These are phyloP conservation scores for Bradysia coprophila DNA, from an alignment of 1,140 invertebrate species.

Conservation along the genomic window DNA sequence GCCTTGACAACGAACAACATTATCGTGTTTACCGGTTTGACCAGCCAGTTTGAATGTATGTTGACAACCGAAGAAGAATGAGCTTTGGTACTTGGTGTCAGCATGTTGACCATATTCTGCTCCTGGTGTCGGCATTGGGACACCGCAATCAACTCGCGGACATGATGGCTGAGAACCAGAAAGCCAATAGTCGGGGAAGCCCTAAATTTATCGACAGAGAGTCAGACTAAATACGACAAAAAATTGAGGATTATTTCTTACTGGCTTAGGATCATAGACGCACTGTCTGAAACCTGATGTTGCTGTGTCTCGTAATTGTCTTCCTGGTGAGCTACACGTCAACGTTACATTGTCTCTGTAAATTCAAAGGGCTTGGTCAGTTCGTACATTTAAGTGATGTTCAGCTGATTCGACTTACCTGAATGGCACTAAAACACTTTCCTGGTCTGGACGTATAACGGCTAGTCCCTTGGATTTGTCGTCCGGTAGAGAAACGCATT, in stretches of 20 bases:
- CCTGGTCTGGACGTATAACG: conserved; percentile 52
- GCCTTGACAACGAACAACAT: conserved; percentile 75
- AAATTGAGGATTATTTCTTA: conserved; percentile 18
- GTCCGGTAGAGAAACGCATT: conserved; percentile 76
- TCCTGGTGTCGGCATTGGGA: conserved; percentile 73
- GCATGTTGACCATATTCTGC: conserved; percentile 76
- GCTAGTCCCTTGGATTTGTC: conserved; percentile 70
- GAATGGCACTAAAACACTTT: conserved; percentile 69
- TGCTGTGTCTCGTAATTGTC: conserved; percentile 56
- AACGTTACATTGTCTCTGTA: conserved; percentile 80
- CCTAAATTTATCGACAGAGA: conserved; percentile 32
- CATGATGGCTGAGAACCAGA: conserved; percentile 71
- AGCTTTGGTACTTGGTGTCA: conserved; percentile 79
- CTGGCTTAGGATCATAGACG: conserved; percentile 83
- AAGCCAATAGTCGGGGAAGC: conserved; percentile 80
- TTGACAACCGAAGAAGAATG: conserved; percentile 92
- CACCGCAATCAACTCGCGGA: conserved; percentile 70
- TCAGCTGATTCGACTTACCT: too few species aligned
- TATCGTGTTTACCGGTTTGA: conserved; percentile 77
- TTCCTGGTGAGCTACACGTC: conserved; percentile 55
- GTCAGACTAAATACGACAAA: too few species aligned
- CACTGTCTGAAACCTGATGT: conserved; percentile 78
- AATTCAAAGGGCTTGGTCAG: too few species aligned
- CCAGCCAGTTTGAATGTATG: conserved; percentile 89
- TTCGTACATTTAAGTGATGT: too few species aligned